These are phyloP conservation scores for Calameuta idolon DNA, from an alignment of 2,888 invertebrate species.

Conservation along the genomic window DNA sequence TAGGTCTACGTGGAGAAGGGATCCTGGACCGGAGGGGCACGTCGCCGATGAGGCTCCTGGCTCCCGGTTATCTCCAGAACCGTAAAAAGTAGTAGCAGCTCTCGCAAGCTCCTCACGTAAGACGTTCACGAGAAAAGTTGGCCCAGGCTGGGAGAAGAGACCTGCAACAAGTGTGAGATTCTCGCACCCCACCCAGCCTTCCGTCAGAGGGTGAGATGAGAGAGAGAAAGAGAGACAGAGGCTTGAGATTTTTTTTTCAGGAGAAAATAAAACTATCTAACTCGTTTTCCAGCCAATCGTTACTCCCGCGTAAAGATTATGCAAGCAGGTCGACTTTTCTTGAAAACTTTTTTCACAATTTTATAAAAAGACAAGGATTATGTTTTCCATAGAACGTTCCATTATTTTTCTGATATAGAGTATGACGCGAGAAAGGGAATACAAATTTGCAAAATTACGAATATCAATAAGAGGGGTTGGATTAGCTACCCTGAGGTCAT, in stretches of 20 bases:
- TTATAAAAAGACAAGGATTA: not conserved
- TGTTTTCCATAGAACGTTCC: not conserved
- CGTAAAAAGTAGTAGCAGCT: not conserved
- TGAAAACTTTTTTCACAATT: not conserved
- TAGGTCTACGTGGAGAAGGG: not conserved
- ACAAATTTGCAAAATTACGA: not conserved
- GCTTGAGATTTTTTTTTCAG: not conserved
- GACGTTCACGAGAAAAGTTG: not conserved
- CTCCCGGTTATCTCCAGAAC: not conserved
- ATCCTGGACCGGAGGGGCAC: not conserved
- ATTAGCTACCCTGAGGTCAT: not conserved
- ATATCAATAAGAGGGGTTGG: not conserved
- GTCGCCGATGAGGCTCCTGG: not conserved
- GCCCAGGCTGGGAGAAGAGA: conserved; percentile 1
- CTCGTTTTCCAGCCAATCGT: not conserved
- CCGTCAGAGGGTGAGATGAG: not conserved
- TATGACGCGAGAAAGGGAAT: not conserved
- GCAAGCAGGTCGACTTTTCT: not conserved
- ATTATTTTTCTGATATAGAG: not conserved
- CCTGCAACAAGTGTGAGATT: conserved; percentile 24
- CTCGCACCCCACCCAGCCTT: conserved; percentile 3
- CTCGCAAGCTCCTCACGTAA: conserved; percentile 4
- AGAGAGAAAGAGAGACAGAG: too few species aligned
- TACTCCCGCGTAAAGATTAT: not conserved
- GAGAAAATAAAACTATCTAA: not conserved